A percentile compares a stretch with the other conserved stretches of the same genome.
Evolutionary conservation across 2,113 vertebrate species (phyloP).

Genomic region (Coreoperca whiteheadi): DNA sequence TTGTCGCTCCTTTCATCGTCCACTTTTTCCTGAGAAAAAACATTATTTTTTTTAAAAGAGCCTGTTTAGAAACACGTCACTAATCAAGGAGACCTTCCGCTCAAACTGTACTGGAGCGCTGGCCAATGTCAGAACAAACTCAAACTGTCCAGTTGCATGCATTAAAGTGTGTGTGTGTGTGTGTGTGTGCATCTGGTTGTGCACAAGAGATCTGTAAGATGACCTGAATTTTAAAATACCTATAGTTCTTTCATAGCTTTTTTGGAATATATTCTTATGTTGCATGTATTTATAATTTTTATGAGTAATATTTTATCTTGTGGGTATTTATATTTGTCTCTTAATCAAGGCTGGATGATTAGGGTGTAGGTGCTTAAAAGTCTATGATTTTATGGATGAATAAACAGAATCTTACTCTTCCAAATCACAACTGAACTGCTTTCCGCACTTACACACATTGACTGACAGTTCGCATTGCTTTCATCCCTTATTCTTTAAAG

Average conservation of each 20-base stretch:
- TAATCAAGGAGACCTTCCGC: conserved; percentile 18
- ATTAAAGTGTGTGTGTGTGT: background rate
- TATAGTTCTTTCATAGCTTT: background rate
- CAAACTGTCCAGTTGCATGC: conserved; percentile 1
- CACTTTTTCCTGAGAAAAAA: conserved; percentile 81
- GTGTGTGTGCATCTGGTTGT: background rate
- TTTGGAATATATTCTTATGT: background rate
- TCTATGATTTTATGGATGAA: background rate
- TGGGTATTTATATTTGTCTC: background rate
- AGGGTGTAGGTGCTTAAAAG: background rate
- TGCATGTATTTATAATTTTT: background rate
- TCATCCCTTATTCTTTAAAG: background rate
- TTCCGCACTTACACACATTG: background rate
- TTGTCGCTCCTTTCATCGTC: conserved; percentile 94
- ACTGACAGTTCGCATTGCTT: background rate
- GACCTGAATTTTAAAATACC: background rate
- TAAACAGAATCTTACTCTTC: background rate
- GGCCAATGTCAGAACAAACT: conserved; percentile 17
- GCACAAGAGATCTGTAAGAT: background rate
- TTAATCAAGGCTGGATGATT: background rate
- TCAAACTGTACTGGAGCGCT: conserved; percentile 26
- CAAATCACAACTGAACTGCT: background rate
- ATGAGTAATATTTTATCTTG: background rate
- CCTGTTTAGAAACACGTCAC: background rate
- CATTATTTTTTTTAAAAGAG: background rate